A percentile compares a stretch with the other conserved stretches of the same genome.
Conservation (phyloP, 1,140 invertebrate genomes). For the Caenorhabditis remanei region DNA sequence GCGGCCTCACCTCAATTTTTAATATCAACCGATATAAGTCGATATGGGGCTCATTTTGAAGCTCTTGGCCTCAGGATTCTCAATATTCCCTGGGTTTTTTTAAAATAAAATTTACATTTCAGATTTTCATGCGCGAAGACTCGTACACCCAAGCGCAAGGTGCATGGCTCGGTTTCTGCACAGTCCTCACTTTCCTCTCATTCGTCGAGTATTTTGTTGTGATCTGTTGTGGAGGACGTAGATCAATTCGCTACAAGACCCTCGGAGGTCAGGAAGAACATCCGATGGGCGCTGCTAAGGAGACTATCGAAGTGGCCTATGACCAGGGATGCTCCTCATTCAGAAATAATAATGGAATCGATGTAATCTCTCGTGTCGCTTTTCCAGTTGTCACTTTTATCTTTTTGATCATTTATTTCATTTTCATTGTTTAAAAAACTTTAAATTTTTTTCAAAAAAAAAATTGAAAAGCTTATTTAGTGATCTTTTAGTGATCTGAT, state of each 20-base stretch:
- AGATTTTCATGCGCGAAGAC: slow-evolving; percentile 51
- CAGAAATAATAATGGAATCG: slow-evolving; percentile 66
- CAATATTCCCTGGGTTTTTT: too few species aligned
- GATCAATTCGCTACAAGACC: slow-evolving; percentile 56
- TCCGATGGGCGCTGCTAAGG: slow-evolving; percentile 60
- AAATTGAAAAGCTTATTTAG: too few species aligned
- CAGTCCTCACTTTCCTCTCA: slow-evolving; percentile 68
- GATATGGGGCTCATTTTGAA: too few species aligned
- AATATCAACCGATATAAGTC: too few species aligned
- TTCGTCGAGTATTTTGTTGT: slow-evolving; percentile 68
- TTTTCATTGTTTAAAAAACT: slow-evolving; percentile 68
- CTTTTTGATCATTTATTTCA: slow-evolving; percentile 72
- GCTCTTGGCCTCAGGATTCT: too few species aligned
- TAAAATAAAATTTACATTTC: too few species aligned
- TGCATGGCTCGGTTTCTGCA: slow-evolving; percentile 66
- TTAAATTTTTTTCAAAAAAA: too few species aligned
- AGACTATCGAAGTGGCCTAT: slow-evolving; percentile 61
- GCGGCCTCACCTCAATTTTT: too few species aligned
- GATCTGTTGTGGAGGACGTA: slow-evolving; percentile 69
- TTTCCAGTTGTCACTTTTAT: slow-evolving; percentile 75
- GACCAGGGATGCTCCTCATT: slow-evolving; percentile 59
- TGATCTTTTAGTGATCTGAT: too few species aligned
- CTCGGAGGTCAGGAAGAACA: slow-evolving; percentile 54
- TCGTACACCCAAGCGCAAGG: slow-evolving; percentile 44
- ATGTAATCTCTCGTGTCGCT: slow-evolving; percentile 71